Conservation (phyloP, 2,797 vertebrate species). For the Enteromius treurensis region DNA sequence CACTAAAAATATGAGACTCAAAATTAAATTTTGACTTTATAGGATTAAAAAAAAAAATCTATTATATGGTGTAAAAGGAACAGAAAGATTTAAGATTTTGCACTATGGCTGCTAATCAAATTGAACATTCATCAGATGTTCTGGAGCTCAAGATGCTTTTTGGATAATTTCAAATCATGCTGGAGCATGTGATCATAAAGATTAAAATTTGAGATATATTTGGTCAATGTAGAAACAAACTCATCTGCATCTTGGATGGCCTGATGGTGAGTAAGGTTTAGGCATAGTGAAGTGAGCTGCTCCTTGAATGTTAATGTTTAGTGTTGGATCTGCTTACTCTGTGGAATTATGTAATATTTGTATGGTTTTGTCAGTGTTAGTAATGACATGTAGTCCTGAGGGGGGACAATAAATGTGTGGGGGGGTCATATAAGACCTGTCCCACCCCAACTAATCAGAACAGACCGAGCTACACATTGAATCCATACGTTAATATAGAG, state of each 20-base stretch:
- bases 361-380: background rate
- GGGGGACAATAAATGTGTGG: background rate
- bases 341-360: background rate
- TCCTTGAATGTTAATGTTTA: background rate
- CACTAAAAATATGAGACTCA: background rate
- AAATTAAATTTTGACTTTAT: background rate
- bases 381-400: background rate
- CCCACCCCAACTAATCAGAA: background rate
- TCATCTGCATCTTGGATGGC: background rate
- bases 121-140: background rate
- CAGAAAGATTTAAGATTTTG: background rate
- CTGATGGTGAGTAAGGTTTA: background rate
- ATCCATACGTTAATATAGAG: background rate
- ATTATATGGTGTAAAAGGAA: background rate
- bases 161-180: background rate
- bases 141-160: background rate
- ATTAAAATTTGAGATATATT: background rate
- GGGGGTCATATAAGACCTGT: background rate
- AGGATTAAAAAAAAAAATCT: background rate
- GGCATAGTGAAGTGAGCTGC: background rate
- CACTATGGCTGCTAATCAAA: too few relatives aligned
- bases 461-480: conserved; percentile 1
- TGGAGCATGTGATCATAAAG: background rate
- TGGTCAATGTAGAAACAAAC: background rate
- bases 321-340: background rate